Evolutionary conservation across 2,113 vertebrate species (phyloP).

Genomic region (Notechis scutatus): DNA sequence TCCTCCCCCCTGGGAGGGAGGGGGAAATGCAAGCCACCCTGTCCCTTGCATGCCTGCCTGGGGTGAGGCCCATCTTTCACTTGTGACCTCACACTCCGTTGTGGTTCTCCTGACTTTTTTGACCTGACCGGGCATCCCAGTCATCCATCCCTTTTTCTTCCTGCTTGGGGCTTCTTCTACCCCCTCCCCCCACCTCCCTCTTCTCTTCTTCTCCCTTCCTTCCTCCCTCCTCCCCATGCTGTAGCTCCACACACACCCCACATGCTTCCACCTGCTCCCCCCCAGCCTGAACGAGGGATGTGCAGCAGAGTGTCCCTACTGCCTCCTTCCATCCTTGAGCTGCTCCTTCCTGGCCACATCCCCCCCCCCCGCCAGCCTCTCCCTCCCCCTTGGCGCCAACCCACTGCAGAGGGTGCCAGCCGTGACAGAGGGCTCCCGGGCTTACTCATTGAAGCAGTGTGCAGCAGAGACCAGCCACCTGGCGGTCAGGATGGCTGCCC

Average conservation of each 20-base stretch:
- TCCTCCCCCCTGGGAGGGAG: not conserved
- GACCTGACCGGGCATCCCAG: not conserved
- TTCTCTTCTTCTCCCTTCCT: too few relatives aligned
- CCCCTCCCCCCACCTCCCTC: not conserved
- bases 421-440: fast-evolving
- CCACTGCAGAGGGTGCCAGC: fast-evolving
- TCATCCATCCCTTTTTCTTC: not conserved
- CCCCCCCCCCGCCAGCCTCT: fast-evolving
- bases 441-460: constrained; percentile 91
- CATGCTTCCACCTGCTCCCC: not conserved
- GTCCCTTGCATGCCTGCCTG: not conserved
- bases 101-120: not conserved
- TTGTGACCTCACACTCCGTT: not conserved
- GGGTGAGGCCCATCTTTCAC: not conserved
- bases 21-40: not conserved
- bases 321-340: not conserved
- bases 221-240: not conserved
- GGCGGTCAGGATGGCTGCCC: constrained; percentile 78
- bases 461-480: constrained; percentile 90
- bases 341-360: not conserved
- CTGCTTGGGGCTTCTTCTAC: not conserved
- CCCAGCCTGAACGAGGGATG: not conserved
- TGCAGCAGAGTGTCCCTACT: not conserved
- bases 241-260: not conserved
- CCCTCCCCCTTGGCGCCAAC: not conserved